phyloP scores from a whole-genome alignment of 2,113 vertebrate genomes.

The Progne subis region DNA sequence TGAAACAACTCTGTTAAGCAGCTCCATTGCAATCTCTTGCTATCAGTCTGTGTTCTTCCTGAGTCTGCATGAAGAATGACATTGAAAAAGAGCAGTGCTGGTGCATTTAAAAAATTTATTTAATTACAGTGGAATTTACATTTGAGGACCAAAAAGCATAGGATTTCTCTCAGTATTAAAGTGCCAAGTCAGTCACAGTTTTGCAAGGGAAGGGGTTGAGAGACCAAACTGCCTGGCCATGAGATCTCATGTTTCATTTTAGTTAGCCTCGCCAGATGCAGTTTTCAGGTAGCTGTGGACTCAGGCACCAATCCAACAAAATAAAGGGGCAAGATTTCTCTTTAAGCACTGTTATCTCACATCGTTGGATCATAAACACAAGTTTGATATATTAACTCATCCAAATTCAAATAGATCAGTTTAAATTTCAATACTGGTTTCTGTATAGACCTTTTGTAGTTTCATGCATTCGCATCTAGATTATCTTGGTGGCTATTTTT shows the following conservation, averaged over 20 bases:
- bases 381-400: background rate
- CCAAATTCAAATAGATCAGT: background rate
- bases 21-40: background rate
- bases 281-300: background rate
- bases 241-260: constrained; percentile 4
- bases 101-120: background rate
- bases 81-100: background rate
- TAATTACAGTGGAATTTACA: background rate
- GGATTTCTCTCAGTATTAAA: background rate
- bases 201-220: background rate
- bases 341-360: background rate
- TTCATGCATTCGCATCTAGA: background rate
- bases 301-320: background rate
- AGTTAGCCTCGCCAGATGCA: background rate
- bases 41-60: background rate
- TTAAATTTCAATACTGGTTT: background rate
- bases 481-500: background rate
- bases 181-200: background rate
- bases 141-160: background rate
- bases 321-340: background rate
- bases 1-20: constrained; percentile 11
- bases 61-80: background rate
- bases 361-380: background rate
- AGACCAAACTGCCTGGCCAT: background rate
- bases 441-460: background rate